Percentiles rank a stretch among this genome's conserved stretches.
Conservation (phyloP, 2,888 invertebrate species). For the Aleiodes alternator region DNA sequence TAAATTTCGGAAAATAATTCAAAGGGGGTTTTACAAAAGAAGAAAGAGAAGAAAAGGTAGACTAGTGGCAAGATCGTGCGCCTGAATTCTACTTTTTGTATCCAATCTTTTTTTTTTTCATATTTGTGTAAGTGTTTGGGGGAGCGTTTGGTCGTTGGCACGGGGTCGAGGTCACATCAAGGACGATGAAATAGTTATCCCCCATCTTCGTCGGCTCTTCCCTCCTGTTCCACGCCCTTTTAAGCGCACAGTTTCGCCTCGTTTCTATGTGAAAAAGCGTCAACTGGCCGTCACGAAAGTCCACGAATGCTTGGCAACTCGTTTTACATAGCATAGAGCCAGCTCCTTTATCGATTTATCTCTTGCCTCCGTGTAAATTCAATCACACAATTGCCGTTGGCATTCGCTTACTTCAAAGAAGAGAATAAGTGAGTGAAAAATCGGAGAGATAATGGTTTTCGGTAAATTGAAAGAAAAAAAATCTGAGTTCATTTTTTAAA, state of each 20-base stretch:
- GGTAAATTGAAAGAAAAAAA: too few relatives aligned
- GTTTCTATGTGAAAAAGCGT: conserved; percentile 24
- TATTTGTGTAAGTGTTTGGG: conserved; percentile 5
- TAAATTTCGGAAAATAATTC: too few relatives aligned
- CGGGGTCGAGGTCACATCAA: conserved; percentile 47
- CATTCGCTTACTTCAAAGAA: background rate
- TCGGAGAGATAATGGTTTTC: background rate
- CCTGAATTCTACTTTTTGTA: conserved; percentile 18
- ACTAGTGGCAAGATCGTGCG: conserved; percentile 66
- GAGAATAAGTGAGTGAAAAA: background rate
- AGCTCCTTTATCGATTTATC: conserved; percentile 22
- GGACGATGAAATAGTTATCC: conserved; percentile 21
- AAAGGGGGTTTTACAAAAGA: background rate
- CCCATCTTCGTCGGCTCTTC: conserved; percentile 12
- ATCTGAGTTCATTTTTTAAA: too few relatives aligned
- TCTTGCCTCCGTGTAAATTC: background rate
- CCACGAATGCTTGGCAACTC: conserved; percentile 29
- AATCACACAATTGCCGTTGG: background rate
- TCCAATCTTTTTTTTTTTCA: conserved; percentile 35
- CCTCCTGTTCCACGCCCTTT: conserved; percentile 15
- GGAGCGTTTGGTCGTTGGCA: conserved; percentile 13
- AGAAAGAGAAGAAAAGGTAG: conserved; percentile 55
- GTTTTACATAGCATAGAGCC: background rate
- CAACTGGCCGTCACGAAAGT: conserved; percentile 30
- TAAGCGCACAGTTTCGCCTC: conserved; percentile 10